Evolutionary conservation across 2,113 vertebrate genomes (phyloP).

Genomic region (Embiotoca jacksoni): DNA sequence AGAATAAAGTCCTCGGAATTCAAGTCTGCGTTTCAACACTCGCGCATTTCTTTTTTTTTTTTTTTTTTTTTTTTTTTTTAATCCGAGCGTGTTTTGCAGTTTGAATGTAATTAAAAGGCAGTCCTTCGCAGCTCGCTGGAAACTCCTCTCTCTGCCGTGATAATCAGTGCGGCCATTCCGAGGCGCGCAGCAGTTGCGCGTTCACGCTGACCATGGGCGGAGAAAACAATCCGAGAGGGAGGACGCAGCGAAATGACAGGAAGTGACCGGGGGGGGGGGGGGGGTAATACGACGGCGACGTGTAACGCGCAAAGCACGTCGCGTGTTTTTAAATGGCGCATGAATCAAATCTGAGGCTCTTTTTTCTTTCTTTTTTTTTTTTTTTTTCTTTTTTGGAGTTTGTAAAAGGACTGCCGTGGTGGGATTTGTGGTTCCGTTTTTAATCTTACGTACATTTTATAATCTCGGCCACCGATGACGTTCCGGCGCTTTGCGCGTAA

Average conservation of each 20-base stretch:
- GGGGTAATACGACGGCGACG: background rate
- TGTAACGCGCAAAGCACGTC: background rate
- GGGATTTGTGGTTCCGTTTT: no score
- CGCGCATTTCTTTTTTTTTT: slow-evolving; percentile 10
- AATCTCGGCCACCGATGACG: background rate
- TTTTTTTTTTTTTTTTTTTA: background rate
- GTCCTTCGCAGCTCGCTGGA: slow-evolving; percentile 48
- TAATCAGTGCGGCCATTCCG: slow-evolving; percentile 82
- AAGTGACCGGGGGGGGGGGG: slow-evolving; percentile 24
- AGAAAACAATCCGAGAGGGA: slow-evolving; percentile 10
- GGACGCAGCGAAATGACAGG: slow-evolving; percentile 23
- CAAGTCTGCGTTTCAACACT: slow-evolving; percentile 17
- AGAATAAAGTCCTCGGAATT: slow-evolving; percentile 36
- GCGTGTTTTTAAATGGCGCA: background rate
- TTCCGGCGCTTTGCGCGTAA: background rate
- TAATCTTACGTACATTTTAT: rapidly evolving
- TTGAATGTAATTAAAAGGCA: slow-evolving; percentile 44
- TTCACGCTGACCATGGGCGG: slow-evolving; percentile 61
- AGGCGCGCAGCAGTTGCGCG: slow-evolving; percentile 54
- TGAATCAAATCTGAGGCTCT: rapidly evolving
- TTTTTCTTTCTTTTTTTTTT: background rate
- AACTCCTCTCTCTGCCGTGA: slow-evolving; percentile 63
- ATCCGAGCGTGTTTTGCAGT: slow-evolving; percentile 38
- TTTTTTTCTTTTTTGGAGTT: no score
- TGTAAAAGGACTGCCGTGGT: no score